phyloP scores from a whole-genome alignment of 2,888 invertebrate species.

The Stomorhina lunata region DNA sequence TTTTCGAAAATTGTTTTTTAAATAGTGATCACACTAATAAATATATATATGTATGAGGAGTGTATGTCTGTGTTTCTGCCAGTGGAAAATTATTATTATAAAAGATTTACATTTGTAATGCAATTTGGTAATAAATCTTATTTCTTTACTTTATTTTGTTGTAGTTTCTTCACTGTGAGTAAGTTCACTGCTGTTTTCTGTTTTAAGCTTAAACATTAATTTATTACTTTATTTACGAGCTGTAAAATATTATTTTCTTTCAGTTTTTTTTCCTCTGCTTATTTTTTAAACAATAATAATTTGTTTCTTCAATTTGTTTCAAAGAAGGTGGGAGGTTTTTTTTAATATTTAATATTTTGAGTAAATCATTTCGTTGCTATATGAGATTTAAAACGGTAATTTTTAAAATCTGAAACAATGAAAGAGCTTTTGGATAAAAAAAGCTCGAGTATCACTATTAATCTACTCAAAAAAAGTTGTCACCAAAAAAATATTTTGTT shows the following conservation, averaged over 20 bases:
- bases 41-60: neutral
- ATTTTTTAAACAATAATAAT: slow-evolving; percentile 50
- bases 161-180: slow-evolving; percentile 8
- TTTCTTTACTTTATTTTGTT: slow-evolving; percentile 48
- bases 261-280: slow-evolving; percentile 15
- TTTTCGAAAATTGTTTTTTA: too few relatives aligned
- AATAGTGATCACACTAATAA: too few relatives aligned
- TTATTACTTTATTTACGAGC: slow-evolving; percentile 66
- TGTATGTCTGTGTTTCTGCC: neutral
- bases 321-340: slow-evolving; percentile 50
- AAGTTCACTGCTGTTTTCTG: slow-evolving; percentile 43
- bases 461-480: too few relatives aligned
- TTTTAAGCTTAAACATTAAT: slow-evolving; percentile 63
- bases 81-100: slow-evolving; percentile 40
- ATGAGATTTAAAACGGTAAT: too few relatives aligned
- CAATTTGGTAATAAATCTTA: slow-evolving; percentile 65
- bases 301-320: slow-evolving; percentile 45
- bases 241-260: slow-evolving; percentile 60
- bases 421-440: too few relatives aligned
- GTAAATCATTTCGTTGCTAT: slow-evolving; percentile 35
- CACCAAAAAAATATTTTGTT: too few relatives aligned
- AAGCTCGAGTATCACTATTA: too few relatives aligned
- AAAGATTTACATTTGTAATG: slow-evolving; percentile 64
- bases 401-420: too few relatives aligned
- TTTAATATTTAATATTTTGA: slow-evolving; percentile 23